Evolutionary conservation across 2,797 vertebrate species (phyloP).

Genomic region (Phrynocephalus forsythii): DNA sequence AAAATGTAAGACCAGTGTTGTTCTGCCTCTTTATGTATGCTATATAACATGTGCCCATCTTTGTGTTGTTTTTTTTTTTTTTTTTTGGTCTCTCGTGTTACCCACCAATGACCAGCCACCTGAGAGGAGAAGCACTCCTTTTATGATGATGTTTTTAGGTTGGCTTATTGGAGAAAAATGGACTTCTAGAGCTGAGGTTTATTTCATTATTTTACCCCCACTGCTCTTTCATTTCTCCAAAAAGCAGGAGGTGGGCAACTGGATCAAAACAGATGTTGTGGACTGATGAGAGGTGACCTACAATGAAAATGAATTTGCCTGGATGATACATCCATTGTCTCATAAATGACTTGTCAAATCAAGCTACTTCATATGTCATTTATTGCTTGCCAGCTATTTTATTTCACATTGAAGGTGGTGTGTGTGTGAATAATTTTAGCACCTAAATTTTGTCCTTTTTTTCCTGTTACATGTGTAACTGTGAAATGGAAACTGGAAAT

Average conservation of each 20-base stretch:
- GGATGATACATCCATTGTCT: neutral
- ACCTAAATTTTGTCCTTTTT: constrained; percentile 41
- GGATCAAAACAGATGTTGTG: neutral
- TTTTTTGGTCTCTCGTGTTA: no score
- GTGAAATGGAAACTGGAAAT: constrained; percentile 35
- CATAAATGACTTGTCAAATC: constrained; percentile 6
- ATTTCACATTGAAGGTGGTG: constrained; percentile 14
- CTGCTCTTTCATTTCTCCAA: constrained; percentile 7
- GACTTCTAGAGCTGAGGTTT: neutral
- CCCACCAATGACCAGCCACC: neutral
- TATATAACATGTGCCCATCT: neutral
- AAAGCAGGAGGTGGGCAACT: constrained; percentile 16
- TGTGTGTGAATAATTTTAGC: constrained; percentile 21
- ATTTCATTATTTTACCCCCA: constrained; percentile 14
- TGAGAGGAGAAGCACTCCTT: neutral
- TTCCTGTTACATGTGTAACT: constrained; percentile 9
- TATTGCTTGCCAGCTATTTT: constrained; percentile 12
- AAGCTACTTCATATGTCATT: neutral
- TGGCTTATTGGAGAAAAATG: neutral
- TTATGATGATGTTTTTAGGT: neutral
- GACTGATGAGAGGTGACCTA: constrained; percentile 2
- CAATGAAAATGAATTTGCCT: constrained; percentile 9
- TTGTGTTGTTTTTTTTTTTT: no score
- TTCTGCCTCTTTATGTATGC: neutral
- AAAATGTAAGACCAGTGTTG: neutral